A percentile compares a stretch with the other conserved stretches of the same genome.
phyloP scores from a whole-genome alignment of 2,888 invertebrate species.

The Polymixis flavicincta region DNA sequence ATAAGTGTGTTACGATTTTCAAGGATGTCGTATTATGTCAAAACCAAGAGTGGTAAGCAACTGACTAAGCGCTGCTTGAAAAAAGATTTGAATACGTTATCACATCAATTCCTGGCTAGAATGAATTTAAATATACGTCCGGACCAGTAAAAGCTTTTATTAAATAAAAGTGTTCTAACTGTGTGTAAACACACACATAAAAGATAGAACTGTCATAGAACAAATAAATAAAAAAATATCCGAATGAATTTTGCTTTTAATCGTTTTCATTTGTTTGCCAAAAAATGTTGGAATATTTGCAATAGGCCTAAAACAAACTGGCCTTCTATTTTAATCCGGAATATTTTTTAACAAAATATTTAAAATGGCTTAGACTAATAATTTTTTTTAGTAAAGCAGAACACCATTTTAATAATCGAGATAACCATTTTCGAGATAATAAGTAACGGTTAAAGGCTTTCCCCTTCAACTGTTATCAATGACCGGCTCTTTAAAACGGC shows the following conservation, averaged over 20 bases:
- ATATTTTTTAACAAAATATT: neutral
- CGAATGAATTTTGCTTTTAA: conserved; percentile 2
- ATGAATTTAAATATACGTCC: neutral
- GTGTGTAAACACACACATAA: neutral
- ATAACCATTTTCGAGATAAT: conserved; percentile 33
- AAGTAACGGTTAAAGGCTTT: conserved; percentile 30
- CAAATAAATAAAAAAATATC: conserved; percentile 11
- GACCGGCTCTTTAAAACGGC: conserved; percentile 65
- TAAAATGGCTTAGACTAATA: neutral
- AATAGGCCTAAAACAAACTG: neutral
- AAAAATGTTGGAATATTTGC: conserved; percentile 27
- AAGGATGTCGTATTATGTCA: neutral
- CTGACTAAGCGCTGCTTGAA: neutral
- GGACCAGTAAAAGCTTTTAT: neutral
- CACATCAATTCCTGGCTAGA: neutral
- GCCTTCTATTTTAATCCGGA: neutral
- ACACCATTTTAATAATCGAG: conserved; percentile 18
- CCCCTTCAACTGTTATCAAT: conserved; percentile 54
- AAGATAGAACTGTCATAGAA: conserved; percentile 8
- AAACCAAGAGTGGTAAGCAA: neutral
- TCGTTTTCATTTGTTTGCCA: conserved; percentile 28
- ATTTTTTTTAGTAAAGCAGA: conserved; percentile 3
- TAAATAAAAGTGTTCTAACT: neutral
- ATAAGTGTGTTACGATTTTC: neutral
- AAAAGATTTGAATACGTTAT: too few relatives aligned